Evolutionary conservation across 1,140 invertebrate genomes (phyloP), one percentile per base, ranked within the genome.

Genomic region (Lasioglossum baleicum): DNA sequence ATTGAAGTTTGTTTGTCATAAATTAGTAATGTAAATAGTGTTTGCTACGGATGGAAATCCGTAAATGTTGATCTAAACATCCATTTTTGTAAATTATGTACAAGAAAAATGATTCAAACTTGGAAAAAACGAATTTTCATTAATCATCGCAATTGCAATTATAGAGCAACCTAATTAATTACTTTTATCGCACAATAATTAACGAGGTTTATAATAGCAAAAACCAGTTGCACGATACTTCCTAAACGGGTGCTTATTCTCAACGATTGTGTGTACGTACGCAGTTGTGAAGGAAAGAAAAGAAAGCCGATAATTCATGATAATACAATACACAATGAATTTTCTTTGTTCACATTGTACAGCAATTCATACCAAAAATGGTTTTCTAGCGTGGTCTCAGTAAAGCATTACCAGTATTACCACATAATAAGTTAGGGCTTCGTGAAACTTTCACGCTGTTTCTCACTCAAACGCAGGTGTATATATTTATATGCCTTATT

Each of bases 361-460:
- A 7, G 31, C 31, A 40, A 64, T 40, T 64, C 7, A 64, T 64
- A 40, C 35, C 64, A 20, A 44, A 66, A 44, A 66, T 42, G 64
- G 11, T 66, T 66, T 20, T 22, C 40, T 44, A 44, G 35, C 40
- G n/a, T 44, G n/a, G 64, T 66, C 64, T 66, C 40, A 11, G 20
- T 22, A 5, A 66, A 11, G 40, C 40, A 44, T 26, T 26, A 26
- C 26, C 26, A 26, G 26, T 26, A 26, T 66, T 44, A 66, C 40
- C 64, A 44, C 40, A 66, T 66, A 66, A 66, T 66, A 44, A 66
- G 40, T 66, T 66, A 44, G 40, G 42, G 64, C 42, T 66, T 65
- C 40, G 64, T 44, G 64, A 66, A 66, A 66, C 31, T 66, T 66
- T 66, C 64, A 66, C 40, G 40, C 40, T 42, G 7, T 66, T 66